Evolutionary conservation across 1,140 invertebrate genomes (phyloP), one percentile per base, ranked within the genome.

Genomic region (Drosophila hydei): DNA sequence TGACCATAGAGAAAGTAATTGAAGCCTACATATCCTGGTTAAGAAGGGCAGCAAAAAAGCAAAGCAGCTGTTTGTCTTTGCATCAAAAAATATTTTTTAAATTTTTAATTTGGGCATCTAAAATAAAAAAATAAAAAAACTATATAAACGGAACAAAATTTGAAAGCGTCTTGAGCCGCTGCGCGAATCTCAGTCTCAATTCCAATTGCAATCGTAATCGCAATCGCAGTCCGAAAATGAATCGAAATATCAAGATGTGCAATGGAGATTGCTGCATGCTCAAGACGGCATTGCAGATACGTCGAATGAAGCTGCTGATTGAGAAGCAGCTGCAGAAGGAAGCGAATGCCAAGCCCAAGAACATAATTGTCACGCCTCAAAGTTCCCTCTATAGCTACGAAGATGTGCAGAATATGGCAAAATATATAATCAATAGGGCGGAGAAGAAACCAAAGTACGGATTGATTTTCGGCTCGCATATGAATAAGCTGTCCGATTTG

Each of bases 401-500:
- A 81, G 93, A 94, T 7, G 92, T 98, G 6, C 88, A 95, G 58
- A 93, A 95, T 78, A 96, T 95, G 9, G 96, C 97, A 0, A 91
- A 96, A 19, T 97, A 94, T 87, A 92, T 98, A 2, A 91, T 96
- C n/a, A 92, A 94, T 0, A 93, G 94, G 72, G 95, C 96, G 0
- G 93, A 93, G 7, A 92, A 94, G 5, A 92, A 94, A 51, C 98
- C 98, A 6, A 94, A 94, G 79, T 95, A 99, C 74, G 98, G 96
- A 5, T 96, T 99, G 40, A 97, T 99, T 74, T 98, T 97, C 91
- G 98, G 98, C 5, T 96, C 97, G 6, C 97, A 98, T 78, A 93
- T 99, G 84, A 94, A 95, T 95, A 91, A 92, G 90, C 91, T 99
- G 14, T 96, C 95, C 1, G 95, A 98, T 38, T 92, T 93, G 18